Percentiles rank a stretch among this genome's conserved stretches.
phyloP scores from a whole-genome alignment of 2,797 vertebrate genomes.

The Cirrhinus molitorella region DNA sequence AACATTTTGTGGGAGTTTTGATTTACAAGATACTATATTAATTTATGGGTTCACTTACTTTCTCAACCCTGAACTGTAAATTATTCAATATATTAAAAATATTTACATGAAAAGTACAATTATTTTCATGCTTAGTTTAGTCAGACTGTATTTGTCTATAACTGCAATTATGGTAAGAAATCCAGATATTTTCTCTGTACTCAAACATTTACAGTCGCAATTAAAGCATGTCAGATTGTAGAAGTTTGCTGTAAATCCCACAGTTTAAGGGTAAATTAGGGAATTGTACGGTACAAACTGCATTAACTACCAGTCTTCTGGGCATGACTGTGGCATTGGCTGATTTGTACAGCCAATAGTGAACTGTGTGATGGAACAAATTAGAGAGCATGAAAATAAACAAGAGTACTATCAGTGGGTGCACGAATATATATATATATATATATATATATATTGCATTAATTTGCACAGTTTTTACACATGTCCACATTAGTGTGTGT shows the following conservation, averaged over 20 bases:
- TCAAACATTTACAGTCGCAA: not conserved
- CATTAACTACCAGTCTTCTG: not conserved
- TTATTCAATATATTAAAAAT: not conserved
- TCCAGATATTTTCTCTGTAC: not conserved
- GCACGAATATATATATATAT: no score
- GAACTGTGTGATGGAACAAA: not conserved
- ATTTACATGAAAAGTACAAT: not conserved
- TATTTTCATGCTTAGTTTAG: not conserved
- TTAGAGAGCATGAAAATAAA: not conserved
- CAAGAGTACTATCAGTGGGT: not conserved
- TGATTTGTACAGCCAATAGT: not conserved
- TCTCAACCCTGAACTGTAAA: not conserved
- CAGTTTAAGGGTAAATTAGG: not conserved
- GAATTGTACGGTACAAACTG: not conserved
- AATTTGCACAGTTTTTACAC: not conserved
- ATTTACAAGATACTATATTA: not conserved
- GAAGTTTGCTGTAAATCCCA: not conserved
- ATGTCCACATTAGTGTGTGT: slow-evolving; percentile 33
- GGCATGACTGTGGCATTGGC: not conserved
- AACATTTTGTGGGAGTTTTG: not conserved
- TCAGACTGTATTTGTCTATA: not conserved
- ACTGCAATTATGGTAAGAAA: not conserved
- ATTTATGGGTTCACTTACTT: not conserved
- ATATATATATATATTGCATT: no score
- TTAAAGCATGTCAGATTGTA: not conserved